A percentile compares a stretch with the other conserved stretches of the same genome.
Evolutionary conservation across 2,888 invertebrate genomes (phyloP).

Genomic region (Rotaria sp.): DNA sequence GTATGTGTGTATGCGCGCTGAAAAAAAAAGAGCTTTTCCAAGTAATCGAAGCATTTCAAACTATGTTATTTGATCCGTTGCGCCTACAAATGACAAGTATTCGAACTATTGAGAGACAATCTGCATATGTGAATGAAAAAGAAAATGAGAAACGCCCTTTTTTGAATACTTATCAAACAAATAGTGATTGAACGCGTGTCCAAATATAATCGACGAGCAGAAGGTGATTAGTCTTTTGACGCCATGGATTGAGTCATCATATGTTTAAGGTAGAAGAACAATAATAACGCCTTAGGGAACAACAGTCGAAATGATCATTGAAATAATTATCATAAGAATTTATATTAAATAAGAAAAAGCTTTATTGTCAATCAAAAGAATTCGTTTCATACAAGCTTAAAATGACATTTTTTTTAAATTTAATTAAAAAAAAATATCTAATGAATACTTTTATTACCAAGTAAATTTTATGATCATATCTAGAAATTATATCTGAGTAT

Average conservation of each 20-base stretch:
- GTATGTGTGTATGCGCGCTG: neutral
- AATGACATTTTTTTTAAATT: too few species aligned
- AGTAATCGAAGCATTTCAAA: neutral
- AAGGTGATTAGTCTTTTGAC: conserved; percentile 24
- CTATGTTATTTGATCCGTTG: neutral
- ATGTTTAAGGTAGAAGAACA: neutral
- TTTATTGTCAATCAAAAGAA: neutral
- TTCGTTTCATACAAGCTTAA: too few species aligned
- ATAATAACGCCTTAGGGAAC: conserved; percentile 8
- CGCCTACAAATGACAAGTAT: neutral
- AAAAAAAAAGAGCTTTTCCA: neutral
- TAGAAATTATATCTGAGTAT: neutral
- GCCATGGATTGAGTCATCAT: conserved; percentile 4
- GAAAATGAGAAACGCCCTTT: neutral
- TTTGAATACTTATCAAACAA: conserved; percentile 7
- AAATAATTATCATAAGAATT: neutral
- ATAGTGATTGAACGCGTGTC: neutral
- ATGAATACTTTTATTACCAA: neutral
- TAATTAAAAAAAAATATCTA: too few species aligned
- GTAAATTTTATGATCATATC: neutral
- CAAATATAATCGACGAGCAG: neutral
- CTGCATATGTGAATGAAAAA: conserved; percentile 4
- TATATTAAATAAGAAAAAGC: neutral
- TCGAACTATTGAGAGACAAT: neutral
- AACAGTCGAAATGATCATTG: neutral